Base-by-base conservation (phyloP, 2,888 invertebrate genomes). In the Thumatha senex region DNA sequence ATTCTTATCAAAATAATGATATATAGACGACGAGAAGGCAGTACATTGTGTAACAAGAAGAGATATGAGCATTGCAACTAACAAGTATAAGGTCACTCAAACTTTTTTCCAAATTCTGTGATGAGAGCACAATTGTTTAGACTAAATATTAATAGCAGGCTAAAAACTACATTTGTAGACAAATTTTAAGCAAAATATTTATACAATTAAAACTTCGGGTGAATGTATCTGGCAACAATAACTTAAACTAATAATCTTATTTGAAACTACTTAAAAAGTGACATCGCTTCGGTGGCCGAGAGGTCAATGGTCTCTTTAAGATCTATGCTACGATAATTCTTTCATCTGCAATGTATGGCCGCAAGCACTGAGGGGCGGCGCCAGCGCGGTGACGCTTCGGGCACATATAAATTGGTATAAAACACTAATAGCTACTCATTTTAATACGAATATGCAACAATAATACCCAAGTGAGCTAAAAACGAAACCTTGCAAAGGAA, bases 321-420 rank as follows among this genome's bases (percentile, higher is more conserved):
- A 89, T 89, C 86, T 87, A 82, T 84, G 87, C 76, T 84, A 74
- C 80, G 89, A 89, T 90, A 88, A 89, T 82, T 86, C 81, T 87
- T 84, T 86, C 81, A 78, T 84, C 86, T 84, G 82, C 85, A 84
- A 80, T 76, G 81, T 84, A 73, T 80, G 68, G 82, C 82, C 82
- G 62, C 77, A 73, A 84, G 84, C 81, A 73, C 67, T 76, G 67
- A 65, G 74, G 71, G 76, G 73, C 73, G 75, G 74, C 63, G 60
- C 18, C 18, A 5, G 18, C 18, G 18, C 29, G 35, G 35, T 12
- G 35, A 35, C 11, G 62, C 13, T n/a, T 13, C 13, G 62, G 70
- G 58, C 70, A 69, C 72, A 77, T 72, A 72, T 68, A 73, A 71
- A 72, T 74, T 68, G 67, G 61, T 72, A 72, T 64, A 61, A 64